Evolutionary conservation across 2,113 vertebrate genomes (phyloP), one percentile per base, ranked within the genome.

Genomic region (Dromas ardeola): DNA sequence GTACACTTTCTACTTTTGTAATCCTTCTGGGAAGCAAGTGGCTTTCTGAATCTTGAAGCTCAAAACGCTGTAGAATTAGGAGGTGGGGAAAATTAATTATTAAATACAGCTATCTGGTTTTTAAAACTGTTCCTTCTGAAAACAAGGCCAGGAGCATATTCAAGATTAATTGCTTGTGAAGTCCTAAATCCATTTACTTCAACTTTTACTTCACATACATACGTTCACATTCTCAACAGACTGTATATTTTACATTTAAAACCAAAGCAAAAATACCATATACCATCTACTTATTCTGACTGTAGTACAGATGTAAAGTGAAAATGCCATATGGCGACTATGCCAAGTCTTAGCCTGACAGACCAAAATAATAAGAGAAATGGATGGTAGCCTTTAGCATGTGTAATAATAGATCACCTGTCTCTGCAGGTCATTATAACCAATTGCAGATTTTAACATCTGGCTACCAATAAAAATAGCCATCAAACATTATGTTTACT

Each of bases 31-130:
- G 98, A 81, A 97, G 66, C 15, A 94, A 36, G 70, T 97, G 96
- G 13, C 47, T 98, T 78, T 53, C 94, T 34, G 98, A 96, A 89
- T 99, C 98, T 43, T 98, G 73, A 81, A 99, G 98, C 92, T 99
- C 99, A 98, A 99, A 99, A 58, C 98, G 98, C 99, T 99, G 80
- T 30, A 95, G 93, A 96, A 97, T 95, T 62, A 81, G 20, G 45
- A 73, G 5, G 5, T 87, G 61, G 61, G 30, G 8, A 16, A 47
- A 79, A 95, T 58, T 19, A 79, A 56, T 86, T 67, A 91, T 40
- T 72, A 70, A 93, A 80, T 38, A 63, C 2, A 56, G 27, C 4
- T 43, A 61, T n/a, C 16, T 70, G 36, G 0, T 7, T 53, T 79
- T 81, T 56, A 58, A 65, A 73, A 58, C 5, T 26, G 17, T n/a